Percentiles rank a stretch among this genome's conserved stretches.
phyloP scores from a whole-genome alignment of 2,888 invertebrate species.

The Sphaerophoria rueppellii region DNA sequence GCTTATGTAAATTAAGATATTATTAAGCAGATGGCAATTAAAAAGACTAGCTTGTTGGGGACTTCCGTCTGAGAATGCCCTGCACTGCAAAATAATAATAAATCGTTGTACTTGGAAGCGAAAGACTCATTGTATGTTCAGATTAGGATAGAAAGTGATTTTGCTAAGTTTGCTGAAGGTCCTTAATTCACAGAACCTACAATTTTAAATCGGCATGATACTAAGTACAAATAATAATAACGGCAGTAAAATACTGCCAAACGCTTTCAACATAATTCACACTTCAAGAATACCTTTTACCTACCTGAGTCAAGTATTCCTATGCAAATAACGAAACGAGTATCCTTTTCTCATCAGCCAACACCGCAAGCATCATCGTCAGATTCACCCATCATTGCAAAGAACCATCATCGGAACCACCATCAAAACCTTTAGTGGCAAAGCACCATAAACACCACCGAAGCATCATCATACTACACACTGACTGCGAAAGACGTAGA shows the following conservation, averaged over 20 bases:
- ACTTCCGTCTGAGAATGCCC: constrained; percentile 6
- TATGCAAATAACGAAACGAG: constrained; percentile 47
- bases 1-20: constrained; percentile 68
- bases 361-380: constrained; percentile 39
- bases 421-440: constrained; percentile 7
- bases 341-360: constrained; percentile 48
- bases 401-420: constrained; percentile 47
- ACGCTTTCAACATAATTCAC: constrained; percentile 64
- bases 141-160: too few relatives aligned
- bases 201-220: constrained; percentile 9
- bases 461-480: constrained; percentile 51
- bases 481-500: constrained; percentile 71
- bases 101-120: too few relatives aligned
- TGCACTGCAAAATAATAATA: constrained; percentile 46
- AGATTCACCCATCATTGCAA: constrained; percentile 23
- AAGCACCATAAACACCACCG: constrained; percentile 23
- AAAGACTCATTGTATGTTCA: too few relatives aligned
- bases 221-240: constrained; percentile 17
- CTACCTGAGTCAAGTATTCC: constrained; percentile 30
- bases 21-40: constrained; percentile 67
- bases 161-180: too few relatives aligned
- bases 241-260: constrained; percentile 54
- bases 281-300: constrained; percentile 49
- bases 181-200: not conserved
- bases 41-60: constrained; percentile 49